Percentiles rank a stretch among this genome's conserved stretches.
phyloP scores from a whole-genome alignment of 2,888 invertebrate species.

The Drosophila anomelani region DNA sequence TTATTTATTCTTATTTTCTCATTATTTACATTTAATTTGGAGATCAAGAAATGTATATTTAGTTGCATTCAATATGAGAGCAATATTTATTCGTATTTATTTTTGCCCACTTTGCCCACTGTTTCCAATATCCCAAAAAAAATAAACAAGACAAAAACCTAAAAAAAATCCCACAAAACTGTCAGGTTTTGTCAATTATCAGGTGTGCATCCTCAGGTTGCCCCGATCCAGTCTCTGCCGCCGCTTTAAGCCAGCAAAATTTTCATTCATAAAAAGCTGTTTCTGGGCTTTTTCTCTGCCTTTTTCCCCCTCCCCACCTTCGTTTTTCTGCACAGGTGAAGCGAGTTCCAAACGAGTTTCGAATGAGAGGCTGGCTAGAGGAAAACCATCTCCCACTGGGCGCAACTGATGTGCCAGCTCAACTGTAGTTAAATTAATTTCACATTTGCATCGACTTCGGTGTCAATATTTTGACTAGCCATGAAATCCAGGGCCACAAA shows the following conservation, averaged over 20 bases:
- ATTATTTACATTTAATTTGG: too few species aligned
- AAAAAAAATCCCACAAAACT: slow-evolving; percentile 35
- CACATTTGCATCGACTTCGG: slow-evolving; percentile 59
- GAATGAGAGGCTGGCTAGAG: slow-evolving; percentile 22
- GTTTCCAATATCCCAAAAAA: slow-evolving; percentile 39
- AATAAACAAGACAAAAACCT: slow-evolving; percentile 22
- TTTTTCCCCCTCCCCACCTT: not conserved
- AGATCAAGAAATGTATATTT: too few species aligned
- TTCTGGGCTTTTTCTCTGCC: not conserved
- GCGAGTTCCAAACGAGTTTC: slow-evolving; percentile 61
- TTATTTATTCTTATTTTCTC: too few species aligned
- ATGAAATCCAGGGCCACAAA: slow-evolving; percentile 51
- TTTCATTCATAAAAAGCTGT: slow-evolving; percentile 74
- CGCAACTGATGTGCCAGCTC: slow-evolving; percentile 53
- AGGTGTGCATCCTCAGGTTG: slow-evolving; percentile 48
- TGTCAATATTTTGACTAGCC: slow-evolving; percentile 77
- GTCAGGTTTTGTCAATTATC: slow-evolving; percentile 80
- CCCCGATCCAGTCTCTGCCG: slow-evolving; percentile 12
- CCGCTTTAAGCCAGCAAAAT: slow-evolving; percentile 63
- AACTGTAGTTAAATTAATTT: slow-evolving; percentile 78
- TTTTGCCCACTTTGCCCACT: slow-evolving; percentile 67
- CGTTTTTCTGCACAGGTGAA: not conserved
- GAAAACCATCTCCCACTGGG: slow-evolving; percentile 49
- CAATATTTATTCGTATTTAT: too few species aligned
- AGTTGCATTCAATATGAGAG: too few species aligned